phyloP scores from a whole-genome alignment of 2,113 vertebrate species.

The Engystomops pustulosus region DNA sequence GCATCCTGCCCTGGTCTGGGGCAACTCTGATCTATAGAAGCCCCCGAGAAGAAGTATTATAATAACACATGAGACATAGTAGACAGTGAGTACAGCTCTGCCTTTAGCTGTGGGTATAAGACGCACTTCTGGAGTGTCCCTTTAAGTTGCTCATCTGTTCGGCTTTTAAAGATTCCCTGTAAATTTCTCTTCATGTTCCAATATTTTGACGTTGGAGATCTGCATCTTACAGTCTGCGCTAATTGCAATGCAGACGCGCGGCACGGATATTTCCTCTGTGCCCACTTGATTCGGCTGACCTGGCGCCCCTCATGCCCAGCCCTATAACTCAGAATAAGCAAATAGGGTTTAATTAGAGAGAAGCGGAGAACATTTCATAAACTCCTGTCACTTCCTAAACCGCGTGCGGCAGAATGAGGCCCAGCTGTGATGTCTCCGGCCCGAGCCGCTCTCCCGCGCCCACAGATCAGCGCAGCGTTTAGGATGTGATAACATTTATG shows the following conservation, averaged over 20 bases:
- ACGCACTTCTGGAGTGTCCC: not conserved
- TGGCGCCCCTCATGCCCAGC: not conserved
- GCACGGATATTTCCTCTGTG: not conserved
- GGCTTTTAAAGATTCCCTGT: not conserved
- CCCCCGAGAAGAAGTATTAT: too few species aligned
- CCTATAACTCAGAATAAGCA: not conserved
- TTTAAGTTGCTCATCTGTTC: not conserved
- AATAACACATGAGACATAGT: too few species aligned
- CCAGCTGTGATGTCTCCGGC: not conserved
- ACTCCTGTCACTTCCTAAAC: not conserved
- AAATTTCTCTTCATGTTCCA: not conserved
- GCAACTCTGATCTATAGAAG: too few species aligned
- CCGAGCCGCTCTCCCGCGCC: not conserved
- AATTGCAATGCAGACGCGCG: not conserved
- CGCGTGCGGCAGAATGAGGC: not conserved
- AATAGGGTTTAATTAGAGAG: not conserved
- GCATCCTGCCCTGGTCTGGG: too few species aligned
- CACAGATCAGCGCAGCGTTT: not conserved
- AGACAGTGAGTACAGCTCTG: too few species aligned
- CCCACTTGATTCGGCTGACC: not conserved
- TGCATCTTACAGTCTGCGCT: not conserved
- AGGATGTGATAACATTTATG: slow-evolving; percentile 39
- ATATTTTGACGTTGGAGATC: not conserved
- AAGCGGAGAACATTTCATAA: not conserved
- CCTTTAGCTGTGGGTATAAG: too few species aligned